phyloP scores from a whole-genome alignment of 1,140 invertebrate genomes.

The Diorhabda elongata region DNA sequence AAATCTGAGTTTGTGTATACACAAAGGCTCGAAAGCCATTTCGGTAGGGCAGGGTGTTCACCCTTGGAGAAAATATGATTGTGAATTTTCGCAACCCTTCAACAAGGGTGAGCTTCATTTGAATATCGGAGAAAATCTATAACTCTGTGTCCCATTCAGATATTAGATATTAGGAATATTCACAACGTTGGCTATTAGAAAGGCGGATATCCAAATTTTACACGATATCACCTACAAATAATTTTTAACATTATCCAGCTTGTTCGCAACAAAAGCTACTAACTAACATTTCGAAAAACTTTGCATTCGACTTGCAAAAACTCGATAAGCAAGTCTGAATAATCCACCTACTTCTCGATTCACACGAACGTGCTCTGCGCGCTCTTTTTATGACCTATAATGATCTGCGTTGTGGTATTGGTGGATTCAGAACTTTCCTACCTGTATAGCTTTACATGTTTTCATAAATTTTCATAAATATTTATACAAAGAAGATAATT shows the following conservation, averaged over 20 bases:
- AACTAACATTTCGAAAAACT: no score
- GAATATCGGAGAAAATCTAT: conserved; percentile 34
- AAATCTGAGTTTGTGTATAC: conserved; percentile 32
- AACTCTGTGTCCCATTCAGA: conserved; percentile 34
- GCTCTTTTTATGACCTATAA: no score
- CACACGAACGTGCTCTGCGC: no score
- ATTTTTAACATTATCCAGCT: not conserved
- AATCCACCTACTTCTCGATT: no score
- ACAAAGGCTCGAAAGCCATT: conserved; percentile 29
- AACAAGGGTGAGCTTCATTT: conserved; percentile 36
- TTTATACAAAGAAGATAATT: no score
- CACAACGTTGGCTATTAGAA: not conserved
- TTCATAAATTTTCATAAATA: no score
- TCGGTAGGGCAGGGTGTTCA: conserved; percentile 35
- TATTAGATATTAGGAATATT: conserved; percentile 33
- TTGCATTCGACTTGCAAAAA: no score
- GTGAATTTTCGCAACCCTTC: conserved; percentile 40
- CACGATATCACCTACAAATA: not conserved
- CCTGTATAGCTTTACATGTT: no score
- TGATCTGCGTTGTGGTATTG: no score
- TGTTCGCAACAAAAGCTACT: not conserved
- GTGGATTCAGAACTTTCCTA: no score
- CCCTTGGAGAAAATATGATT: conserved; percentile 41
- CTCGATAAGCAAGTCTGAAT: no score
- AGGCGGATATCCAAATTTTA: conserved; percentile 6